Conservation (phyloP, 1,140 invertebrate genomes). For the Heliconius melpomene region DNA sequence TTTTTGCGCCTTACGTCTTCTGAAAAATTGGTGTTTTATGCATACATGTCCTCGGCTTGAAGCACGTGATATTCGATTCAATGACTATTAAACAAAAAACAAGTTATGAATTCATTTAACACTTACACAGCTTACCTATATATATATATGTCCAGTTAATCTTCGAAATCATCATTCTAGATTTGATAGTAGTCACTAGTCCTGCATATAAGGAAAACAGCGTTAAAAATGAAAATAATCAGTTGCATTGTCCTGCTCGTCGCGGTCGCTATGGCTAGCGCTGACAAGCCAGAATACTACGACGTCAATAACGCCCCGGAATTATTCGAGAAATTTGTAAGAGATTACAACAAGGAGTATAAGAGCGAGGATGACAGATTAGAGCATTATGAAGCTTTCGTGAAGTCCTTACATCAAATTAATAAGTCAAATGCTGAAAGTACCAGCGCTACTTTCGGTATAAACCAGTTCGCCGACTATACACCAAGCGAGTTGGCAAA, state of each 20-base stretch:
- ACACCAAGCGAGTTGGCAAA: slow-evolving; percentile 46
- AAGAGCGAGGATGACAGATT: slow-evolving; percentile 53
- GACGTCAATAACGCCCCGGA: slow-evolving; percentile 48
- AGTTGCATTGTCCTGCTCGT: neutral
- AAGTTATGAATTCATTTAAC: neutral
- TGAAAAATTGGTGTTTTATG: no score
- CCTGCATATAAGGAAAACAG: neutral
- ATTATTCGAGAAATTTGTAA: slow-evolving; percentile 56
- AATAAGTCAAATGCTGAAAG: slow-evolving; percentile 48
- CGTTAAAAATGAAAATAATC: neutral
- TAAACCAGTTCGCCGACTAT: slow-evolving; percentile 62
- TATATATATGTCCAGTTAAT: neutral
- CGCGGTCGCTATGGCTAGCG: neutral
- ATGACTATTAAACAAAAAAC: neutral
- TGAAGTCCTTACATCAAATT: slow-evolving; percentile 49
- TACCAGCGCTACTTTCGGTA: slow-evolving; percentile 43
- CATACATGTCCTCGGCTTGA: no score
- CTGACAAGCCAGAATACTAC: slow-evolving; percentile 42
- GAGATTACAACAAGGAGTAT: slow-evolving; percentile 52
- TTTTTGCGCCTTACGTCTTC: no score
- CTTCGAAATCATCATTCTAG: neutral
- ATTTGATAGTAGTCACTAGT: neutral
- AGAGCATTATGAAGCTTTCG: slow-evolving; percentile 51
- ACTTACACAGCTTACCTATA: neutral
- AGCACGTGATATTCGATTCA: neutral